A percentile compares a stretch with the other conserved stretches of the same genome.
These are phyloP conservation scores for Vidua macroura DNA, from an alignment of 2,113 vertebrate species.

Conservation along the genomic window DNA sequence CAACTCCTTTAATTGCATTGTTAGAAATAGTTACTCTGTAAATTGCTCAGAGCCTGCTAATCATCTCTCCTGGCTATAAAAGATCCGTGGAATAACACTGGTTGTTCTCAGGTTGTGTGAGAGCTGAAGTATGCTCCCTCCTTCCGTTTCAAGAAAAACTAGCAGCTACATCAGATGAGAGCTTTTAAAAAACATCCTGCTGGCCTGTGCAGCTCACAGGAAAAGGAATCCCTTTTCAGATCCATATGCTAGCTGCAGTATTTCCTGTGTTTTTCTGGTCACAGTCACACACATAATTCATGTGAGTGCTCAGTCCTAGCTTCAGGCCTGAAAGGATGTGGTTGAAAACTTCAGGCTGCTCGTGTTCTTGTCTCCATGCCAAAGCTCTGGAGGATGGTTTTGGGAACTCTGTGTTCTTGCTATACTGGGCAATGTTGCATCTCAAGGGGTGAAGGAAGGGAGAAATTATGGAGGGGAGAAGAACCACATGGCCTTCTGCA, in stretches of 20 bases:
- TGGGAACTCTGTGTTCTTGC: conserved; percentile 56
- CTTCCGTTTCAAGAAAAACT: neutral
- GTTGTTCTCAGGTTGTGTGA: neutral
- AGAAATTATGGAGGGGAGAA: conserved; percentile 8
- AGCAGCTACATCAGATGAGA: neutral
- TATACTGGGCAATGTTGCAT: conserved; percentile 26
- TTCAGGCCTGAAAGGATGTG: conserved; percentile 49
- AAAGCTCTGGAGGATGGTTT: conserved; percentile 54
- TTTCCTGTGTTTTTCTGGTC: conserved; percentile 56
- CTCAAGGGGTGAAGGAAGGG: conserved; percentile 28
- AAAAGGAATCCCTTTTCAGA: conserved; percentile 3
- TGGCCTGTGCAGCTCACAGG: neutral
- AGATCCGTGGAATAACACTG: neutral
- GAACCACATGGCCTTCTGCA: neutral
- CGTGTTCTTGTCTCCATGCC: conserved; percentile 54
- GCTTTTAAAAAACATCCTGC: neutral
- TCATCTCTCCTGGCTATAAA: neutral
- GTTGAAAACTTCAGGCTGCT: conserved; percentile 55
- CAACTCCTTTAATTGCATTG: neutral
- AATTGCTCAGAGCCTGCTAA: neutral
- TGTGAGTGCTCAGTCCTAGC: neutral
- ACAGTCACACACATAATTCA: conserved; percentile 43
- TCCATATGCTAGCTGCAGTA: conserved; percentile 26
- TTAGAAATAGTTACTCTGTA: neutral
- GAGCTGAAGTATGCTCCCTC: neutral